A percentile compares a stretch with the other conserved stretches of the same genome.
Evolutionary conservation across 2,797 vertebrate genomes (phyloP).

Genomic region (Myotis pilosus): DNA sequence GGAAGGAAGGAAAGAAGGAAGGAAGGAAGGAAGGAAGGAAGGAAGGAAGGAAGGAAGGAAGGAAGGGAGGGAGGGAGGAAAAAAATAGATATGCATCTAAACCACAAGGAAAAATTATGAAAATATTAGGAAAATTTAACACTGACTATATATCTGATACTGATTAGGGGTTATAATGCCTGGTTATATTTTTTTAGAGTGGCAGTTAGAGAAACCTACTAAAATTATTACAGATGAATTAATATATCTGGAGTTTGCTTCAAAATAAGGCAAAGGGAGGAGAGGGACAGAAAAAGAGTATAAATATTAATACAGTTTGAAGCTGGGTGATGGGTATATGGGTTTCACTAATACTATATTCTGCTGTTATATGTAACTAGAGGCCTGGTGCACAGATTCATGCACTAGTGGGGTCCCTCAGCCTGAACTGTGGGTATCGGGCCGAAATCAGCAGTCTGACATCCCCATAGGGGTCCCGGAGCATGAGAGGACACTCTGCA

Average conservation of each 20-base stretch:
- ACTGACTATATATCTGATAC: not conserved
- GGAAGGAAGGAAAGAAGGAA: no score
- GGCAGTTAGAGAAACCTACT: not conserved
- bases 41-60: no score
- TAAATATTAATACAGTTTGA: not conserved
- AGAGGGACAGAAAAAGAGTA: not conserved
- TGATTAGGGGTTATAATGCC: not conserved
- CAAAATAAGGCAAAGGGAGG: not conserved
- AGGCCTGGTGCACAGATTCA: no score
- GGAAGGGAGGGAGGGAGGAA: no score
- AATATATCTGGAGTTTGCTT: not conserved
- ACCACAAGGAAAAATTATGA: not conserved
- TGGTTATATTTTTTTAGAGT: not conserved
- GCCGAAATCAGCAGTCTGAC: no score
- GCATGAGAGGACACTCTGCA: no score
- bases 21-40: no score
- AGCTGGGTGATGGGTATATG: not conserved
- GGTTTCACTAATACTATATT: not conserved
- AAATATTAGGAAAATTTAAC: not conserved
- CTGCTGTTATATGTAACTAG: not conserved
- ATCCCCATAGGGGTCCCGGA: no score
- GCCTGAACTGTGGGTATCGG: no score
- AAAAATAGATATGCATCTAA: not conserved
- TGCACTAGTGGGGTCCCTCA: no score
- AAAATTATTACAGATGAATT: not conserved